A percentile compares a stretch with the other conserved stretches of the same genome.
Evolutionary conservation across 2,113 vertebrate species (phyloP).

Genomic region (Epinephelus fuscoguttatus): DNA sequence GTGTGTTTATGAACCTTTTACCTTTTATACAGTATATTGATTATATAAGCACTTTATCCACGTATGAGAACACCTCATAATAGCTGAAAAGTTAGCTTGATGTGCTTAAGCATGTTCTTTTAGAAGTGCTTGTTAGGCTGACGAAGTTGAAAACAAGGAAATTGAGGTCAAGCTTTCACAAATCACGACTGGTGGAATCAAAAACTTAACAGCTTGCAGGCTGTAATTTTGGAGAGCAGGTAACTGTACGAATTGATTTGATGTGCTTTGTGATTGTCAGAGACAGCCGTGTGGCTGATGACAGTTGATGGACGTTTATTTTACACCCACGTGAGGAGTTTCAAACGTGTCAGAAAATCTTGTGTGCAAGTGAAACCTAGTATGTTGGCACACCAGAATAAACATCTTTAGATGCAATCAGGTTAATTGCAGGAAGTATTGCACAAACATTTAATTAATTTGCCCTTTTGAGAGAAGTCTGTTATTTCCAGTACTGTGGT

Average conservation of each 20-base stretch:
- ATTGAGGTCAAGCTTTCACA: slow-evolving; percentile 1
- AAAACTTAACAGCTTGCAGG: neutral
- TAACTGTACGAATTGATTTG: slow-evolving; percentile 39
- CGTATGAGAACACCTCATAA: neutral
- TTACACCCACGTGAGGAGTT: slow-evolving; percentile 19
- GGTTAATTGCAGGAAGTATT: neutral
- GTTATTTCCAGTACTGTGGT: neutral
- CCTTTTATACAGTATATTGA: neutral
- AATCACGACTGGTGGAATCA: slow-evolving; percentile 3
- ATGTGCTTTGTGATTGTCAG: slow-evolving; percentile 35
- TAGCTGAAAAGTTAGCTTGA: neutral
- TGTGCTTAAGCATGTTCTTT: neutral
- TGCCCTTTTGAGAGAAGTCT: slow-evolving; percentile 7
- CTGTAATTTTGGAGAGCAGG: slow-evolving; percentile 32
- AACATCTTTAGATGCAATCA: slow-evolving; percentile 26
- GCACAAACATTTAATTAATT: slow-evolving; percentile 8
- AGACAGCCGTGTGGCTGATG: slow-evolving; percentile 1
- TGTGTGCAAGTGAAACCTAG: slow-evolving; percentile 5
- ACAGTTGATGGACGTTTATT: slow-evolving; percentile 13
- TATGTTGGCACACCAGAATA: neutral
- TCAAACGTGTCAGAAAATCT: neutral
- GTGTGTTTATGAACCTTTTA: neutral
- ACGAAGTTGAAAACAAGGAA: slow-evolving; percentile 25
- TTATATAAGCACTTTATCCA: neutral
- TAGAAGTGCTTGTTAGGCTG: neutral